Evolutionary conservation across 2,888 invertebrate species (phyloP).

Genomic region (Drosophila birchii): DNA sequence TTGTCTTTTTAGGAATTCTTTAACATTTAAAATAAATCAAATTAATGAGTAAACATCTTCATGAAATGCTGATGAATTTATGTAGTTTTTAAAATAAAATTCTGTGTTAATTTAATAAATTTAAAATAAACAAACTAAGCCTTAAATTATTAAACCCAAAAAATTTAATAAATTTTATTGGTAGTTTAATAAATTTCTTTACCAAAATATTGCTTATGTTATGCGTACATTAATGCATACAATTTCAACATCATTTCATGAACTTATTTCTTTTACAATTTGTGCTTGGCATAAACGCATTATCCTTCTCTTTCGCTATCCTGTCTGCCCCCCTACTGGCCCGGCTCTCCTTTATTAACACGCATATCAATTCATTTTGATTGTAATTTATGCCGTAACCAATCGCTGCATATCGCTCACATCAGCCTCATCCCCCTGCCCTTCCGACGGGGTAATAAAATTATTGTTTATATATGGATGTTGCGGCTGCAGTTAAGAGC

Average conservation of each 20-base stretch:
- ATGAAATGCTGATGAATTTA: no score
- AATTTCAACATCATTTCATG: no score
- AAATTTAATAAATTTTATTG: no score
- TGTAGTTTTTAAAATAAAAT: no score
- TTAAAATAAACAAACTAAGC: no score
- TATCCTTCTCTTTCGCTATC: neutral
- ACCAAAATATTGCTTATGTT: neutral
- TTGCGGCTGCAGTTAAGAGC: slow-evolving; percentile 76
- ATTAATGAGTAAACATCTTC: neutral
- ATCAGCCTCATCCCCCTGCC: slow-evolving; percentile 44
- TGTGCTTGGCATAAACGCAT: neutral
- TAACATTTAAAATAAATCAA: neutral
- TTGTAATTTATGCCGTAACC: slow-evolving; percentile 83
- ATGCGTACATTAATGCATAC: neutral
- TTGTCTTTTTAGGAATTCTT: neutral
- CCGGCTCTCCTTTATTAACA: slow-evolving; percentile 65
- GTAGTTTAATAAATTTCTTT: neutral
- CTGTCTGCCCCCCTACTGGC: slow-evolving; percentile 12
- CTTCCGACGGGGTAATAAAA: slow-evolving; percentile 58
- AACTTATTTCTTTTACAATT: neutral
- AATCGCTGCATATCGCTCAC: slow-evolving; percentile 80
- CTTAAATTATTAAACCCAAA: no score
- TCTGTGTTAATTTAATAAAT: no score
- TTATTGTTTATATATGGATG: slow-evolving; percentile 73
- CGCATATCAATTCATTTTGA: slow-evolving; percentile 82